Evolutionary conservation across 2,797 vertebrate species (phyloP).

Genomic region (Loriculus beryllinus): DNA sequence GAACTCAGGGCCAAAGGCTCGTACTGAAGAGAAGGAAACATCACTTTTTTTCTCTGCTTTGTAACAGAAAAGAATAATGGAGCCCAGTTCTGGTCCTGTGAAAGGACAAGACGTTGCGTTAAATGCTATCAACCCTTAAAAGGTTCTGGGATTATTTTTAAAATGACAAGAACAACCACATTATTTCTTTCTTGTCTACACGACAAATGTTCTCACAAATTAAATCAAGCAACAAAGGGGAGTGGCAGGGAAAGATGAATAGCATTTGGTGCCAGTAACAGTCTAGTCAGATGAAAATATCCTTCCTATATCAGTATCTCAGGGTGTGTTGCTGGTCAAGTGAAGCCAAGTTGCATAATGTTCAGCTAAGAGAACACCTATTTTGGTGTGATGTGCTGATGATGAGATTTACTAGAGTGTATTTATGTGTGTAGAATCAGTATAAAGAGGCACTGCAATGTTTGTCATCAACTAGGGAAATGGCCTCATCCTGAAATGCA

Average conservation of each 20-base stretch:
- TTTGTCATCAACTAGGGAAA: background rate
- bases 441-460: background rate
- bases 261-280: background rate
- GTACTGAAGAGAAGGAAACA: background rate
- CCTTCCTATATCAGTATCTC: background rate
- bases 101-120: background rate
- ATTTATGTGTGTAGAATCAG: background rate
- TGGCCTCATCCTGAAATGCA: background rate
- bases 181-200: background rate
- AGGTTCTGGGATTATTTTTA: background rate
- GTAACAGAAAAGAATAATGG: background rate
- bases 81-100: background rate
- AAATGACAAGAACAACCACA: background rate
- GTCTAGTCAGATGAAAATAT: conserved; percentile 25
- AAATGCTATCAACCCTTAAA: background rate
- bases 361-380: background rate
- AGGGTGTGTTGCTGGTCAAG: background rate
- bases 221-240: conserved; percentile 23
- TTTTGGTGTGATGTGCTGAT: background rate
- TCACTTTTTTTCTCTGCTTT: background rate
- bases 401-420: background rate
- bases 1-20: background rate
- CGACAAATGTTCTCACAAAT: background rate
- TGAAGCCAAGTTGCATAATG: background rate
- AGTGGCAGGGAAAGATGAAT: background rate